A percentile compares a stretch with the other conserved stretches of the same genome.
Evolutionary conservation across 2,888 invertebrate genomes (phyloP).

Genomic region (Cynaeus angustus): DNA sequence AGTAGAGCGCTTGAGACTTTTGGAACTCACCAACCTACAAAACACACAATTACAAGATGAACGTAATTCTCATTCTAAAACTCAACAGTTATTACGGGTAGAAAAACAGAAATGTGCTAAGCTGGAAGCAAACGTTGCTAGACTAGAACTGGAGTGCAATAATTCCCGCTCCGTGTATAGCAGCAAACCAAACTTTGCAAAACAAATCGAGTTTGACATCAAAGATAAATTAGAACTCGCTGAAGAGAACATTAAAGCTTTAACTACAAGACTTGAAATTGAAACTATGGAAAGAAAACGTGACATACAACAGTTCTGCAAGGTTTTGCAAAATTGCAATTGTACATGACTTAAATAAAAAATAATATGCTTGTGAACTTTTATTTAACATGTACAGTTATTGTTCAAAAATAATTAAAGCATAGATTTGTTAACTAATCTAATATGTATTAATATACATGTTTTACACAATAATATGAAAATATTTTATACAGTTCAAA

Average conservation of each 20-base stretch:
- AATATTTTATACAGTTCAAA: conserved; percentile 33
- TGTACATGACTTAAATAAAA: conserved; percentile 6
- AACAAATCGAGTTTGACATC: conserved; percentile 12
- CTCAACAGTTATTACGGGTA: conserved; percentile 66
- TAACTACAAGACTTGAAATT: conserved; percentile 78
- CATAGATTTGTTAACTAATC: conserved; percentile 51
- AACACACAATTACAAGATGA: conserved; percentile 77
- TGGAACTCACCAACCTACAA: conserved; percentile 75
- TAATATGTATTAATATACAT: conserved; percentile 43
- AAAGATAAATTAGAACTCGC: conserved; percentile 75
- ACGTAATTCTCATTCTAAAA: conserved; percentile 66
- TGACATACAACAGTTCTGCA: conserved; percentile 74
- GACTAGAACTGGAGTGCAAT: conserved; percentile 74
- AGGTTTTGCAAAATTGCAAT: conserved; percentile 59
- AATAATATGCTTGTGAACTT: conserved; percentile 12
- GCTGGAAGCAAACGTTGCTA: conserved; percentile 74
- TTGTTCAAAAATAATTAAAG: conserved; percentile 59
- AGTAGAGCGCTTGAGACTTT: conserved; percentile 76
- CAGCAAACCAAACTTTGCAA: conserved; percentile 25
- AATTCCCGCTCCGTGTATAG: conserved; percentile 57
- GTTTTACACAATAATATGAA: conserved; percentile 32
- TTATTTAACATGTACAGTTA: conserved; percentile 59
- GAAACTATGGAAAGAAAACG: conserved; percentile 78
- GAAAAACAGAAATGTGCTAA: conserved; percentile 76
- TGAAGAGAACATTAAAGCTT: conserved; percentile 79